These are phyloP conservation scores for Bombus consobrinus DNA, from an alignment of 1,140 invertebrate species.

Conservation along the genomic window DNA sequence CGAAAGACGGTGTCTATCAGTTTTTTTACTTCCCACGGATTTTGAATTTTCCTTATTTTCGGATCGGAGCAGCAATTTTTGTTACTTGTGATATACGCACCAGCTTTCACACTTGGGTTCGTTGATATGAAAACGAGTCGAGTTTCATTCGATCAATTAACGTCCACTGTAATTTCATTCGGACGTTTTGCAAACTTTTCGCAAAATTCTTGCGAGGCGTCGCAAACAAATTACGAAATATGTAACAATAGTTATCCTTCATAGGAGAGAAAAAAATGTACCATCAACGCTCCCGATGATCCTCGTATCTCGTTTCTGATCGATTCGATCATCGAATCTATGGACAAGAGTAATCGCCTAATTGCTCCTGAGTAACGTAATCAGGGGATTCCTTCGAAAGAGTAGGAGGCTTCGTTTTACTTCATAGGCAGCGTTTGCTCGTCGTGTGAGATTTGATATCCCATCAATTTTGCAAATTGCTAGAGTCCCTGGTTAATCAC, in stretches of 20 bases:
- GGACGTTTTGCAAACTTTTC: too few relatives aligned
- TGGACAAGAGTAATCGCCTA: neutral
- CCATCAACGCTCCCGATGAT: neutral
- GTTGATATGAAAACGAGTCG: too few relatives aligned
- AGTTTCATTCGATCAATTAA: too few relatives aligned
- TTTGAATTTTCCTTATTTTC: too few relatives aligned
- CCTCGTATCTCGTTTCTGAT: neutral
- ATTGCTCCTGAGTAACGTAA: neutral
- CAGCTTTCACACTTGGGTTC: too few relatives aligned
- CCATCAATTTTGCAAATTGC: constrained; percentile 42
- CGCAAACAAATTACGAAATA: too few relatives aligned
- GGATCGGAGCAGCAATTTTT: neutral
- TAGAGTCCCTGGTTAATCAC: constrained; percentile 10
- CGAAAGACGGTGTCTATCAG: neutral
- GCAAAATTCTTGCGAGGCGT: too few relatives aligned
- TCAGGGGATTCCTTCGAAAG: neutral
- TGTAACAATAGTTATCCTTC: too few relatives aligned
- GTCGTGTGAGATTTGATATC: constrained; percentile 8
- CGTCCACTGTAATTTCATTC: too few relatives aligned
- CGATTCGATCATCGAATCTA: neutral
- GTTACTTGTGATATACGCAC: too few relatives aligned
- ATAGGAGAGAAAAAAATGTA: neutral
- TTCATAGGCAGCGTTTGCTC: too few relatives aligned
- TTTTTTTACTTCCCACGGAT: neutral
- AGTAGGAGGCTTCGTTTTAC: neutral